phyloP scores from a whole-genome alignment of 2,888 invertebrate species.

The Cancer borealis region DNA sequence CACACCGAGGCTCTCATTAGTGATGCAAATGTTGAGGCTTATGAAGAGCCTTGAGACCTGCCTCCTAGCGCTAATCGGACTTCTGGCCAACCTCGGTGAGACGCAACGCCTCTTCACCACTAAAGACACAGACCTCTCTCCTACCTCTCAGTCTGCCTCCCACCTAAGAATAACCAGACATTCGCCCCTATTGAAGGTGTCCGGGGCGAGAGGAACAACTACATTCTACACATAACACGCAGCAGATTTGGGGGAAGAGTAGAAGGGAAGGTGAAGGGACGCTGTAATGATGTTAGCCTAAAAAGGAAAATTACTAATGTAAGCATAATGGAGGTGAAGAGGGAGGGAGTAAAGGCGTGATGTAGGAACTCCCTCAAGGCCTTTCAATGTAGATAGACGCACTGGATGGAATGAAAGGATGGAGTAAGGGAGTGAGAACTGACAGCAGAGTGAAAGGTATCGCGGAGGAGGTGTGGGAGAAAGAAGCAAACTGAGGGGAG shows the following conservation, averaged over 20 bases:
- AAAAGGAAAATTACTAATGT: conserved; percentile 65
- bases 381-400: neutral
- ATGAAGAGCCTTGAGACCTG: conserved; percentile 58
- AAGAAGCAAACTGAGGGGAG: neutral
- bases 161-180: neutral
- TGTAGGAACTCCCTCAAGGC: neutral
- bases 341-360: neutral
- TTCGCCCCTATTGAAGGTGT: neutral
- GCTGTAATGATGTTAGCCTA: conserved; percentile 59
- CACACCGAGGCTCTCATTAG: conserved; percentile 64
- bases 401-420: neutral
- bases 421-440: neutral
- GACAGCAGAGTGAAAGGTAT: neutral
- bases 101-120: neutral
- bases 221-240: neutral
- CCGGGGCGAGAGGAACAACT: neutral
- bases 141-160: neutral
- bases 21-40: conserved; percentile 71
- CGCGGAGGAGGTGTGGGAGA: neutral
- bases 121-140: conserved; percentile 38
- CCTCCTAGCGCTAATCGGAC: conserved; percentile 60
- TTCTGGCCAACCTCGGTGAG: conserved; percentile 54
- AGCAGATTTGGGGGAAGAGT: neutral
- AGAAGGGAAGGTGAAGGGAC: neutral
- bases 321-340: conserved; percentile 65